These are phyloP conservation scores for Helarctos malayanus DNA, from an alignment of 2,797 vertebrate species.

Conservation along the genomic window DNA sequence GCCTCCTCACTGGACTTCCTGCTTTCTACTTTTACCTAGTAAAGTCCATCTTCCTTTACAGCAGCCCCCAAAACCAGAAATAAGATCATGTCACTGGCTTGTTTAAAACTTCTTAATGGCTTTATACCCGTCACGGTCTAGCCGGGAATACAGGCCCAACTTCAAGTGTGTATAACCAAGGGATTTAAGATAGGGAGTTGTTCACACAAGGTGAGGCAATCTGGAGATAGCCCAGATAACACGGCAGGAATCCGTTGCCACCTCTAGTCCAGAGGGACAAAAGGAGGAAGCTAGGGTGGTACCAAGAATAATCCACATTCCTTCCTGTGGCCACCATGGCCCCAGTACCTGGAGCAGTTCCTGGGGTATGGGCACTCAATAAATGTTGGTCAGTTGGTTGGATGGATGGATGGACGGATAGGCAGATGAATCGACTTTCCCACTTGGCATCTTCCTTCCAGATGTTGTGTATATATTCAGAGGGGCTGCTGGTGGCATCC, in stretches of 20 bases:
- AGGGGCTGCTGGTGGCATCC: no score
- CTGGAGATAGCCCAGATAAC: background rate
- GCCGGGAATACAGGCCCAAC: background rate
- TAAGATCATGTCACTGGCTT: background rate
- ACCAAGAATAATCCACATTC: background rate
- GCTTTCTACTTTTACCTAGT: background rate
- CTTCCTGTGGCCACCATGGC: background rate
- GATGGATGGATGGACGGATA: background rate
- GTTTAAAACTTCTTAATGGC: background rate
- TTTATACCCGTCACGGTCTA: background rate
- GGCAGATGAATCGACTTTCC: fast-evolving
- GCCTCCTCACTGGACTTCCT: no score
- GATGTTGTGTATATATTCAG: fast-evolving
- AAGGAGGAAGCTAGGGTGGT: background rate
- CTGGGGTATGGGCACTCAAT: fast-evolving
- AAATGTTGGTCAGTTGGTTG: no score
- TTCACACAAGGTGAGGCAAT: conserved; percentile 29
- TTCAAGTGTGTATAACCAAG: background rate
- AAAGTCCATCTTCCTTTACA: background rate
- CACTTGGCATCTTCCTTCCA: background rate
- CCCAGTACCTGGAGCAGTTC: background rate
- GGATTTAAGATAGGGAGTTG: conserved; percentile 28
- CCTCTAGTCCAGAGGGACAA: background rate
- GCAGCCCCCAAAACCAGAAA: background rate
- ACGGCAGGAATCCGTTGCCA: fast-evolving